These are phyloP conservation scores for Formicarius rufipectus DNA, from an alignment of 2,113 vertebrate species.

Conservation along the genomic window DNA sequence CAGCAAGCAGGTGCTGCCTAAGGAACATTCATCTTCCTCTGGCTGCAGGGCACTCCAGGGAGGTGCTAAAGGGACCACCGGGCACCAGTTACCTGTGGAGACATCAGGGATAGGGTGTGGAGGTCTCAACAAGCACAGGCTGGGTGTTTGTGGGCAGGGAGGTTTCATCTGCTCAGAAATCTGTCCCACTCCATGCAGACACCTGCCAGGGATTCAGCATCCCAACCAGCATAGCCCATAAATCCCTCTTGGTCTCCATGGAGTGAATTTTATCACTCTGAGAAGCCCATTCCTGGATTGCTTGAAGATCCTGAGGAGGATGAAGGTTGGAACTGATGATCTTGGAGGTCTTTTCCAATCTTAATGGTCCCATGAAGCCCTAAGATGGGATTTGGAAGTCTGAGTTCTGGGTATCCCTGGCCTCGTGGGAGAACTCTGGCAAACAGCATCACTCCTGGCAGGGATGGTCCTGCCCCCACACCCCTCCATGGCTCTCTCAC, in stretches of 20 bases:
- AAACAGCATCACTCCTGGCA: not conserved
- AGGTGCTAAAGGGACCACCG: not conserved
- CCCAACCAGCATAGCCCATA: rapidly evolving
- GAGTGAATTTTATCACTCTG: rapidly evolving
- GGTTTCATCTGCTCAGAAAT: not conserved
- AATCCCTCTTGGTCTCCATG: rapidly evolving
- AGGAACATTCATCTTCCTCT: constrained; percentile 20
- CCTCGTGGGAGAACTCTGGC: not conserved
- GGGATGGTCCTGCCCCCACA: not conserved
- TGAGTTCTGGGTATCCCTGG: not conserved
- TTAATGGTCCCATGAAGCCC: not conserved
- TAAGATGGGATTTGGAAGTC: not conserved
- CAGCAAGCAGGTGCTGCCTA: constrained; percentile 28
- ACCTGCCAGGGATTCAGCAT: not conserved
- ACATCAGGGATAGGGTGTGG: not conserved
- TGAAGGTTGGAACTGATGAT: not conserved
- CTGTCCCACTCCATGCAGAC: not conserved
- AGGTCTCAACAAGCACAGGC: rapidly evolving
- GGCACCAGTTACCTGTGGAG: not conserved
- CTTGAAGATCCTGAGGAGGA: not conserved
- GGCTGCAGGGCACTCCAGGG: not conserved
- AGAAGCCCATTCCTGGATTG: not conserved
- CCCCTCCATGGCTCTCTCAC: not conserved
- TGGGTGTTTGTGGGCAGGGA: not conserved
- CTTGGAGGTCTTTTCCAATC: not conserved